A percentile compares a stretch with the other conserved stretches of the same genome.
Evolutionary conservation across 2,888 invertebrate species (phyloP).

Genomic region (Rhingia campestris): DNA sequence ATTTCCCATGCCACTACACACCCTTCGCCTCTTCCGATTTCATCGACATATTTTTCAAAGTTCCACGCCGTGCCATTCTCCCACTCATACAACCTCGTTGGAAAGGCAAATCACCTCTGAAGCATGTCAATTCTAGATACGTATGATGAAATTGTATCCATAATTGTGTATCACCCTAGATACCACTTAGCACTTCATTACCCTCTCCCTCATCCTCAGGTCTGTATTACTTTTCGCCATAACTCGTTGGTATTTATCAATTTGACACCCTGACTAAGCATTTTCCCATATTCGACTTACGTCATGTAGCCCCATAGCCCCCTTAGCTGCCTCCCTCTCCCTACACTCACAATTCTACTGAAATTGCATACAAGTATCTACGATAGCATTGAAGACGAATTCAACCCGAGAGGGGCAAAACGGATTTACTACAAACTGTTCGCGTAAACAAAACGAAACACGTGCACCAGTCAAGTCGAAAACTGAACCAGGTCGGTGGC

Average conservation of each 20-base stretch:
- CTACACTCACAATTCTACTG: neutral
- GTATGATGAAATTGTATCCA: constrained; percentile 42
- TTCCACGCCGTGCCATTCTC: constrained; percentile 2
- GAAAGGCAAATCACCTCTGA: constrained; percentile 29
- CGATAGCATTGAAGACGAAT: neutral
- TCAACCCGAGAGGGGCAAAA: constrained; percentile 6
- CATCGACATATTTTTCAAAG: neutral
- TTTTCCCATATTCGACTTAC: constrained; percentile 62
- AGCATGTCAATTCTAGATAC: constrained; percentile 12
- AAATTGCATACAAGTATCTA: neutral
- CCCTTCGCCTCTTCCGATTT: no score
- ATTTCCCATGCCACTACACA: no score
- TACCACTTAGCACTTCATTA: neutral
- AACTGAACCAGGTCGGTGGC: constrained; percentile 66
- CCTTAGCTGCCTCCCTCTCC: neutral
- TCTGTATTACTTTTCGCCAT: constrained; percentile 7
- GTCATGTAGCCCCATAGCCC: constrained; percentile 5
- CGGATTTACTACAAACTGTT: constrained; percentile 58
- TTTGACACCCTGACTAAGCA: constrained; percentile 60
- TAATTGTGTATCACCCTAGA: constrained; percentile 15
- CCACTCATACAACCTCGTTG: neutral
- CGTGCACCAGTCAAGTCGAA: constrained; percentile 38
- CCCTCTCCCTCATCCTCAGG: neutral
- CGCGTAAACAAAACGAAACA: constrained; percentile 58
- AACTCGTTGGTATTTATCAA: constrained; percentile 49